Percentiles rank a stretch among this genome's conserved stretches.
Conservation (phyloP, 1,140 invertebrate species). For the Drosophila persimilis region DNA sequence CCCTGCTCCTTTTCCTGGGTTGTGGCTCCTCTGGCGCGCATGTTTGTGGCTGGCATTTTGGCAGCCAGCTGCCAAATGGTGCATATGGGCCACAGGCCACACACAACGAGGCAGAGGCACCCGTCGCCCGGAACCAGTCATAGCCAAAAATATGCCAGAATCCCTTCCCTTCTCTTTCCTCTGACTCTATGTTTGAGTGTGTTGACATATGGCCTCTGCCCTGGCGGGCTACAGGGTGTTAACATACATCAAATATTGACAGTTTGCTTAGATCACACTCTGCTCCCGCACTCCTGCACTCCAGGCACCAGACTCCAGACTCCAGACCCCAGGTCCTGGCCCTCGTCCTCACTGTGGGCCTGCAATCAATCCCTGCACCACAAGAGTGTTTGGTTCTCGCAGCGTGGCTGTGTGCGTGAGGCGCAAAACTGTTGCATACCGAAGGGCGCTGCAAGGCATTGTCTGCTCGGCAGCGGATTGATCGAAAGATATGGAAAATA, state of each 20-base stretch:
- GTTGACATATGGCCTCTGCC: slow-evolving; percentile 61
- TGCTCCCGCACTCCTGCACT: slow-evolving; percentile 16
- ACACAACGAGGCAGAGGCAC: slow-evolving; percentile 3
- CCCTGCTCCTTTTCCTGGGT: background rate
- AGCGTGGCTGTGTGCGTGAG: too few species aligned
- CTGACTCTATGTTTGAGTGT: slow-evolving; percentile 33
- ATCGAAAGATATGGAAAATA: slow-evolving; percentile 4
- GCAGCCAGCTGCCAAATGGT: slow-evolving; percentile 79
- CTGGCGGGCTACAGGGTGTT: slow-evolving; percentile 53
- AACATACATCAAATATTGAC: slow-evolving; percentile 82
- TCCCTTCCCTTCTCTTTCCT: slow-evolving; percentile 3
- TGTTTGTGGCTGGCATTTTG: slow-evolving; percentile 76
- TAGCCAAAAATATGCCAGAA: slow-evolving; percentile 74
- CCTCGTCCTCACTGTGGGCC: background rate
- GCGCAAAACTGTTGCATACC: too few species aligned
- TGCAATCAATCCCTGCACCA: slow-evolving; percentile 47
- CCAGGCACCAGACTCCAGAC: background rate
- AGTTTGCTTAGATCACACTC: slow-evolving; percentile 71
- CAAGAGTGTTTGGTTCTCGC: slow-evolving; percentile 12
- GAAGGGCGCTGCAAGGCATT: too few species aligned
- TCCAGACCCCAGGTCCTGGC: too few species aligned
- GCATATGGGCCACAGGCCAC: slow-evolving; percentile 52
- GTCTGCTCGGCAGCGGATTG: background rate
- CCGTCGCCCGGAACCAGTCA: background rate
- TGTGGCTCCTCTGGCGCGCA: slow-evolving; percentile 50